A percentile compares a stretch with the other conserved stretches of the same genome.
phyloP scores from a whole-genome alignment of 2,888 invertebrate genomes.

The Brenthis ino region DNA sequence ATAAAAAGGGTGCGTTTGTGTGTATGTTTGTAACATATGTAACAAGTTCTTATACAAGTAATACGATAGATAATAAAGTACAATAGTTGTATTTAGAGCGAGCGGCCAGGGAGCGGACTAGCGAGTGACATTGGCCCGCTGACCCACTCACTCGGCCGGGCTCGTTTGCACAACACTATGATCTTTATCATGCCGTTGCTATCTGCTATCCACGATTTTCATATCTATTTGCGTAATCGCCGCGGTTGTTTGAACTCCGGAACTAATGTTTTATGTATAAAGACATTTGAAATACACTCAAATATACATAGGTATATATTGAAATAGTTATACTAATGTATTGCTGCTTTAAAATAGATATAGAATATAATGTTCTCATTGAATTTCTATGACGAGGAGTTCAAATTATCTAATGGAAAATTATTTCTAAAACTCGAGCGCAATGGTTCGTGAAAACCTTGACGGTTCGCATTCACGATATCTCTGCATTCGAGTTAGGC shows the following conservation, averaged over 20 bases:
- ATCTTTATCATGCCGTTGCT: slow-evolving; percentile 33
- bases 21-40: neutral
- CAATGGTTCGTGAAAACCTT: slow-evolving; percentile 26
- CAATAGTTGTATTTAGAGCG: slow-evolving; percentile 35
- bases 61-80: slow-evolving; percentile 16
- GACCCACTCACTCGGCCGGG: slow-evolving; percentile 53
- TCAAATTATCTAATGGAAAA: slow-evolving; percentile 1
- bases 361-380: too few relatives aligned
- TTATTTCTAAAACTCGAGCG: slow-evolving; percentile 9
- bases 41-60: neutral
- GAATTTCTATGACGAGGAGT: too few relatives aligned
- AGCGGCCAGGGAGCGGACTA: slow-evolving; percentile 47
- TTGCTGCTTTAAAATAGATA: too few relatives aligned
- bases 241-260: slow-evolving; percentile 29
- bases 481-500: slow-evolving; percentile 39
- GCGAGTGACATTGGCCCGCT: slow-evolving; percentile 66
- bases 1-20: too few relatives aligned
- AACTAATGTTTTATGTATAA: slow-evolving; percentile 34
- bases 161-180: slow-evolving; percentile 57
- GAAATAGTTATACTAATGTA: neutral
- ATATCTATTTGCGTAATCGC: slow-evolving; percentile 38
- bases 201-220: slow-evolving; percentile 36
- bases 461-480: slow-evolving; percentile 25
- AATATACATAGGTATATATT: neutral
- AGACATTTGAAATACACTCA: slow-evolving; percentile 22